Base-by-base conservation (phyloP, 2,888 invertebrate genomes). In the Seira musarum region DNA sequence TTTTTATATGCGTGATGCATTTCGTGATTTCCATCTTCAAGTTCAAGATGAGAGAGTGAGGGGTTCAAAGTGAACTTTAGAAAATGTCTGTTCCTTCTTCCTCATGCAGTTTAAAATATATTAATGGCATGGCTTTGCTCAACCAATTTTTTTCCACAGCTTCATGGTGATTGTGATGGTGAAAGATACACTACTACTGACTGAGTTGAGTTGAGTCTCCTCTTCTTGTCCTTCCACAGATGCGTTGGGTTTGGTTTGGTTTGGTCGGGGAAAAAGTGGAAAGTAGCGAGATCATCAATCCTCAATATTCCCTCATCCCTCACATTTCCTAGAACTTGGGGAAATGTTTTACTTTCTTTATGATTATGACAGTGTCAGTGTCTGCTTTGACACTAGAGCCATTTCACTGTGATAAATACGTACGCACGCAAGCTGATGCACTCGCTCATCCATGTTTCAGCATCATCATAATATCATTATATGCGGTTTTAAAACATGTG, bases 291-390 rank as follows among this genome's bases (percentile, higher is more conserved):
- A 76, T 76, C 76, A 76, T 76, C 76, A 76, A 76, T 76, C 76
- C 64, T 76, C 64, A 76, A 69, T 76, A 69, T 64, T 69, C 30
- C 19, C 15, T 49, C 53, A 21, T 30, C 19, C 57, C 21, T 60
- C 17, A 13, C 60, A n/a, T n/a, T n/a, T n/a, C n/a, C n/a, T n/a
- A n/a, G n/a, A n/a, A 8, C 60, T 15, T 15, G 60, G 24, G 35
- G 69, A 75, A 69, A 49, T 64, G 69, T 69, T 76, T 49, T 53
- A 68, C 21, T 69, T 76, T 69, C 64, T 68, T 63, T 76, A 76
- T 76, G 69, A 76, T 76, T 69, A 76, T 76, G 76, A 64, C 64
- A 76, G 64, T 76, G 68, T 75, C 75, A 68, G 67, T 75, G 61
- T 63, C 75, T 68, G 25, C 19, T 13, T 40, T 5, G 30, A 30